Percentiles rank a stretch among this genome's conserved stretches.
phyloP scores from a whole-genome alignment of 2,888 invertebrate species.

The Acrobasis repandana region DNA sequence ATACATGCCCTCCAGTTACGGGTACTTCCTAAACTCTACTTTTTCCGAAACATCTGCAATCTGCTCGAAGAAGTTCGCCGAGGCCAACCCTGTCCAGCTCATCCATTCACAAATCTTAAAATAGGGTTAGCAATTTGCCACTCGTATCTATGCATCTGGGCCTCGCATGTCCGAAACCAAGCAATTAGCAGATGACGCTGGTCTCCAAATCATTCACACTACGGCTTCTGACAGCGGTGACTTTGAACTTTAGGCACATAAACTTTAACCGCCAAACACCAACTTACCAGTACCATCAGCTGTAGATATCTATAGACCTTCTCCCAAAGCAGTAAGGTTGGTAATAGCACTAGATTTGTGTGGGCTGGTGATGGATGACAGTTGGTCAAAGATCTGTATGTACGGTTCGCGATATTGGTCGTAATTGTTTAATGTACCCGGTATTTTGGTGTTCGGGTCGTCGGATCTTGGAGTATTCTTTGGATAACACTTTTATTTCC shows the following conservation, averaged over 20 bases:
- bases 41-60: too few relatives aligned
- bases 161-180: constrained; percentile 16
- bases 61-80: too few relatives aligned
- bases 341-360: constrained; percentile 17
- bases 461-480: constrained; percentile 12
- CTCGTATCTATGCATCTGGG: background rate
- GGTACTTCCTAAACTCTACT: too few relatives aligned
- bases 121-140: background rate
- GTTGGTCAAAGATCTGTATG: constrained; percentile 39
- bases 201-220: constrained; percentile 16
- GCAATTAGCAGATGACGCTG: constrained; percentile 9
- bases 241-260: constrained; percentile 63
- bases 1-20: too few relatives aligned
- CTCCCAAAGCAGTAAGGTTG: constrained; percentile 28
- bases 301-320: constrained; percentile 20
- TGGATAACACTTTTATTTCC: constrained; percentile 2
- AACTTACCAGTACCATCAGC: constrained; percentile 17
- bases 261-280: constrained; percentile 38
- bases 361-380: constrained; percentile 22
- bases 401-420: constrained; percentile 60
- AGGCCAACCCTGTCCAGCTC: background rate
- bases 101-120: background rate
- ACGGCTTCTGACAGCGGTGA: constrained; percentile 53
- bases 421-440: constrained; percentile 68
- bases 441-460: constrained; percentile 42